These are phyloP conservation scores for Lasiommata megera DNA, from an alignment of 2,888 invertebrate genomes.

Conservation along the genomic window DNA sequence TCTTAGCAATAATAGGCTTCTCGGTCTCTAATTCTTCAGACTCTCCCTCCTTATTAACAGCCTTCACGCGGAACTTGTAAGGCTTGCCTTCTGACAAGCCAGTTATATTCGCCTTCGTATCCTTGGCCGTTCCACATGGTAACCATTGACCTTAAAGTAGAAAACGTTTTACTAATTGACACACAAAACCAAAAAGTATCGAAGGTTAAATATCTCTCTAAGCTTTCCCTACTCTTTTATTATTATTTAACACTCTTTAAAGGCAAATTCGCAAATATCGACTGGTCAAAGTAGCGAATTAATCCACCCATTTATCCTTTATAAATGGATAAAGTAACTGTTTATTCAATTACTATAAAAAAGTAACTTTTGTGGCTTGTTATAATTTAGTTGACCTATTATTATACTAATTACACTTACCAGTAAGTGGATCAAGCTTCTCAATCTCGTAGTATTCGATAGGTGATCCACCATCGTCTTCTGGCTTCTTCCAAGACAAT, in stretches of 20 bases:
- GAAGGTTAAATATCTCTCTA: no score
- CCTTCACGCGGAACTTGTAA: conserved; percentile 98
- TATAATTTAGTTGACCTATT: no score
- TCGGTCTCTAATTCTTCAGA: conserved; percentile 98
- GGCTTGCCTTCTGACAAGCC: conserved; percentile 97
- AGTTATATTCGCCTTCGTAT: conserved; percentile 88
- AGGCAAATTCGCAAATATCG: no score
- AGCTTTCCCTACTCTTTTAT: no score
- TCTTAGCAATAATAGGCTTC: conserved; percentile 97
- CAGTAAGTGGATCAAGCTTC: conserved; percentile 93
- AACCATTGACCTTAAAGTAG: conserved; percentile 89
- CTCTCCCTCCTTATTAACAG: conserved; percentile 99
- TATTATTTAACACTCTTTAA: no score
- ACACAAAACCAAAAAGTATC: no score
- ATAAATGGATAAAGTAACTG: no score
- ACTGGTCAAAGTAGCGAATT: no score
- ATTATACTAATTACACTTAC: conserved; percentile 38
- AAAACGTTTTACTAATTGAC: neutral
- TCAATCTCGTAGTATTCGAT: conserved; percentile 98
- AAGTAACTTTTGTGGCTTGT: no score
- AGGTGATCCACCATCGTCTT: conserved; percentile 97
- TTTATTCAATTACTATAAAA: no score
- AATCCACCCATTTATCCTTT: no score
- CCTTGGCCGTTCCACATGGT: conserved; percentile 92
- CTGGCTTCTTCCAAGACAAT: conserved; percentile 95